Evolutionary conservation across 2,888 invertebrate genomes (phyloP).

Genomic region (Urechis unicinctus): DNA sequence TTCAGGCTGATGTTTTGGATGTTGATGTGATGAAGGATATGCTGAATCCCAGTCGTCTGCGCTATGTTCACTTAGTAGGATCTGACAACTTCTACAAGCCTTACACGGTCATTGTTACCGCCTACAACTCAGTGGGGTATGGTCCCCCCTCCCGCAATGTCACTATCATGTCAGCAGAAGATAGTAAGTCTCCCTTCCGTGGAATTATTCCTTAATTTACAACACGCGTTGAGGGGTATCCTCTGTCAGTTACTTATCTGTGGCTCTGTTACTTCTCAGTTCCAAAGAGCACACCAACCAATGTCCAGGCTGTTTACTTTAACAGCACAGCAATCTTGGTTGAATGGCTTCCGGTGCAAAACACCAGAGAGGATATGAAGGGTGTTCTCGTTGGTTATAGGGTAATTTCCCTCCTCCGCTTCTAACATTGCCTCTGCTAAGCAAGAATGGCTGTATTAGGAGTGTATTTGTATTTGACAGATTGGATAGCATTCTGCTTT

Average conservation of each 20-base stretch:
- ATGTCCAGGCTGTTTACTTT: conserved; percentile 47
- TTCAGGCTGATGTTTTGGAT: not conserved
- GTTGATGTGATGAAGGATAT: not conserved
- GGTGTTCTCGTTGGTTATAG: conserved; percentile 83
- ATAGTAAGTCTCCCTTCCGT: conserved; percentile 22
- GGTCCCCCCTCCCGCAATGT: conserved; percentile 71
- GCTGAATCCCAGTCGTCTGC: not conserved
- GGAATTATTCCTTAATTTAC: not conserved
- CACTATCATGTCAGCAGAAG: conserved; percentile 54
- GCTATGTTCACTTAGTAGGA: conserved; percentile 23
- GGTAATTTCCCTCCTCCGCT: no score
- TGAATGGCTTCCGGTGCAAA: conserved; percentile 79
- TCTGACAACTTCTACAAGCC: conserved; percentile 42
- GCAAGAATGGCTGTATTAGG: no score
- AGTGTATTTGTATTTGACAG: no score
- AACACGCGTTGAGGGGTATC: not conserved
- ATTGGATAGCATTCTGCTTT: not conserved
- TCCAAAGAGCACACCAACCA: conserved; percentile 18
- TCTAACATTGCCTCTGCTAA: no score
- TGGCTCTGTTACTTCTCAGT: conserved; percentile 14
- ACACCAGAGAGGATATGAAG: conserved; percentile 61
- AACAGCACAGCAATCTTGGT: conserved; percentile 91
- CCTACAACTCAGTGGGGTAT: conserved; percentile 57
- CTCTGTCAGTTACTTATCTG: not conserved
- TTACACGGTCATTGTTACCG: conserved; percentile 45